Conservation (phyloP, 2,113 vertebrate genomes). For the Falcunculus frontatus region DNA sequence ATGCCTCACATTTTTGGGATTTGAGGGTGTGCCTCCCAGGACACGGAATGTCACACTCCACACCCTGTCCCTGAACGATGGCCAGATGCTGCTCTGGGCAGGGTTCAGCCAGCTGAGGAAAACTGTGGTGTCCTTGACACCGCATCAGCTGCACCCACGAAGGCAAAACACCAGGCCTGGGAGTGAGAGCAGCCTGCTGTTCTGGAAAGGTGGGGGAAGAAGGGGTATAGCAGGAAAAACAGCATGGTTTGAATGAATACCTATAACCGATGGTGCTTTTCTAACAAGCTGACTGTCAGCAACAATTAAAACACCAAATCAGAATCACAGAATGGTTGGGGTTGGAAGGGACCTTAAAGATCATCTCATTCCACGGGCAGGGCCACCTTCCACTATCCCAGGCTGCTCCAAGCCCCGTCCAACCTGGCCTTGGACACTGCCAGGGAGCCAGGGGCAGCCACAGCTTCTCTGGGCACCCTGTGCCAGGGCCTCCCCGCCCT, state of each 20-base stretch:
- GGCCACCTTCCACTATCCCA: fast-evolving
- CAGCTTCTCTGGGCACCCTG: neutral
- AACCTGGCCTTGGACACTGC: fast-evolving
- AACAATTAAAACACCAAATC: neutral
- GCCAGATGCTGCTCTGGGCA: neutral
- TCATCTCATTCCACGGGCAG: neutral
- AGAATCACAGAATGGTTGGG: neutral
- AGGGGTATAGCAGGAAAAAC: neutral
- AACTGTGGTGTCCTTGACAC: neutral
- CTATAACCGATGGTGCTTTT: neutral
- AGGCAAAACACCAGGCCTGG: neutral
- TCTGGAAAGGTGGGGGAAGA: neutral
- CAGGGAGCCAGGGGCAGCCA: neutral
- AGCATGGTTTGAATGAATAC: neutral
- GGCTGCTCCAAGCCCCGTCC: fast-evolving
- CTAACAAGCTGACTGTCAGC: neutral
- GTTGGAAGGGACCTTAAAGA: neutral
- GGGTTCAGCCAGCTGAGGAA: neutral
- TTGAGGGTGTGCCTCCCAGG: neutral
- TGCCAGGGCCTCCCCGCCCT: neutral
- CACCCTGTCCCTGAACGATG: neutral
- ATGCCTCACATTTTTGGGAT: neutral
- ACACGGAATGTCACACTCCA: neutral
- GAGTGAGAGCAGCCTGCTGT: neutral
- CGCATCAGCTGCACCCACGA: fast-evolving